phyloP scores from a whole-genome alignment of 2,888 invertebrate species.

The Agrotis clavis region DNA sequence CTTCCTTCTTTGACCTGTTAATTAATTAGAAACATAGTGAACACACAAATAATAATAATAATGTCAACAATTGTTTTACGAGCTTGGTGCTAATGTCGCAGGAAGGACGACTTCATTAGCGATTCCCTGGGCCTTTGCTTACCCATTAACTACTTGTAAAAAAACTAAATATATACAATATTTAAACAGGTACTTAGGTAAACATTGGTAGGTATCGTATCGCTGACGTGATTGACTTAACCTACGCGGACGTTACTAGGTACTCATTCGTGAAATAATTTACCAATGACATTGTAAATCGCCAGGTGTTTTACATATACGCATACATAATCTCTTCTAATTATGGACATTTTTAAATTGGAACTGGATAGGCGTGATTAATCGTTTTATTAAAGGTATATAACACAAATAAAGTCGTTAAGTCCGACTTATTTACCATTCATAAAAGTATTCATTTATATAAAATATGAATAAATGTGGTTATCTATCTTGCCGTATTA shows the following conservation, averaged over 20 bases:
- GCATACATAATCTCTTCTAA: constrained; percentile 13
- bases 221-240: constrained; percentile 27
- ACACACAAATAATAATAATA: constrained; percentile 38
- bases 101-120: constrained; percentile 58
- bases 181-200: constrained; percentile 13
- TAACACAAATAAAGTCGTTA: too few relatives aligned
- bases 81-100: constrained; percentile 35
- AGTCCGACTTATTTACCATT: too few relatives aligned
- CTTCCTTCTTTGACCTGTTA: constrained; percentile 42
- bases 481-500: too few relatives aligned
- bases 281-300: constrained; percentile 18
- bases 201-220: constrained; percentile 25
- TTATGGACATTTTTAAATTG: constrained; percentile 4
- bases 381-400: background rate
- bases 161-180: constrained; percentile 7
- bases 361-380: background rate
- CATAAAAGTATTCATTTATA: too few relatives aligned
- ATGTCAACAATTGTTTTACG: constrained; percentile 51
- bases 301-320: background rate
- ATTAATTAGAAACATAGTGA: constrained; percentile 43
- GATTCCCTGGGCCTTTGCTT: constrained; percentile 35
- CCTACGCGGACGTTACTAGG: background rate
- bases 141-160: constrained; percentile 34
- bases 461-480: too few relatives aligned
- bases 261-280: constrained; percentile 22